phyloP scores from a whole-genome alignment of 2,888 invertebrate genomes.

The Tachina lurida region DNA sequence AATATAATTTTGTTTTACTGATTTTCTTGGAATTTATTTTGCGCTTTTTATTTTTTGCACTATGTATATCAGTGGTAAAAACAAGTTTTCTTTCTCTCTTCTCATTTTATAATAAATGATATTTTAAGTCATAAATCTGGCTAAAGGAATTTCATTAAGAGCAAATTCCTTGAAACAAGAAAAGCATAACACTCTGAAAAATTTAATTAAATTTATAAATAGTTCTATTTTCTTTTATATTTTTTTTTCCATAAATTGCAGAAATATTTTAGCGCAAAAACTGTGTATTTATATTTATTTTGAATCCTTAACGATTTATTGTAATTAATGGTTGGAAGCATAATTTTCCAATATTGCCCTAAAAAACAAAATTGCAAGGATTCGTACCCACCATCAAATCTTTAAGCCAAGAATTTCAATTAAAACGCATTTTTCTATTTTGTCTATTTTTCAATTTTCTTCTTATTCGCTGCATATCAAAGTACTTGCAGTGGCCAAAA shows the following conservation, averaged over 20 bases:
- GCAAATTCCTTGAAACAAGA: not conserved
- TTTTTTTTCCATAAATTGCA: constrained; percentile 16
- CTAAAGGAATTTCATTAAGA: constrained; percentile 38
- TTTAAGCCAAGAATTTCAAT: constrained; percentile 69
- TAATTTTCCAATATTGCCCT: constrained; percentile 64
- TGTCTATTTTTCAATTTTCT: not conserved
- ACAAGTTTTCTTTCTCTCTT: not conserved
- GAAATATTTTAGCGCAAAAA: constrained; percentile 7
- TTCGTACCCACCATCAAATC: not conserved
- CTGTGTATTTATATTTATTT: constrained; percentile 49
- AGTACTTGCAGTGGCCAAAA: constrained; percentile 47
- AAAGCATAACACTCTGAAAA: constrained; percentile 2
- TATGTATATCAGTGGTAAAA: constrained; percentile 4
- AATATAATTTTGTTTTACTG: not conserved
- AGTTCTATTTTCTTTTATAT: not conserved
- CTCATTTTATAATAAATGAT: constrained; percentile 54
- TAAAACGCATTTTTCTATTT: constrained; percentile 53
- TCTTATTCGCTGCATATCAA: constrained; percentile 32
- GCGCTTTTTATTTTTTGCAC: constrained; percentile 4
- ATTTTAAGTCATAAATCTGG: constrained; percentile 69
- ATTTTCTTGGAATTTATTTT: not conserved
- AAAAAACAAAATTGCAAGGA: not conserved
- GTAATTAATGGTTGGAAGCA: constrained; percentile 67
- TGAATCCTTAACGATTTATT: constrained; percentile 58
- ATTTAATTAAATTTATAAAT: constrained; percentile 54